phyloP scores from a whole-genome alignment of 2,113 vertebrate genomes.

The Copsychus sechellarum region DNA sequence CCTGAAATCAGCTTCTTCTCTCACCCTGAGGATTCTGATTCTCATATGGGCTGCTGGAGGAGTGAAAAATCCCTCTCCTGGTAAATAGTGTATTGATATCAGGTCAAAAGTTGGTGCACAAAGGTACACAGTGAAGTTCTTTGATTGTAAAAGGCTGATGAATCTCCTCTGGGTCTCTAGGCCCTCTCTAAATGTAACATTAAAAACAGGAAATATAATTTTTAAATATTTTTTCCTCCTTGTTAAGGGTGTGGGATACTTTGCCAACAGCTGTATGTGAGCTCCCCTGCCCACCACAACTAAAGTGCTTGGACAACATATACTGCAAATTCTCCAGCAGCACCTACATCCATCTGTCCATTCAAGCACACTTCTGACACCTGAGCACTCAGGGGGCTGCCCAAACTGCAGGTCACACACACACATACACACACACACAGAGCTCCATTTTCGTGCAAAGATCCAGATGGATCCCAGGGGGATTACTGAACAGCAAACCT shows the following conservation, averaged over 20 bases:
- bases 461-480: neutral
- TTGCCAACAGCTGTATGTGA: neutral
- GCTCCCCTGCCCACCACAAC: neutral
- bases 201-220: neutral
- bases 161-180: neutral
- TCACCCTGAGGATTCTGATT: neutral
- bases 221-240: neutral
- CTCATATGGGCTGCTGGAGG: neutral
- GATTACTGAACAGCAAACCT: neutral
- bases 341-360: neutral
- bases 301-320: neutral
- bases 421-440: neutral
- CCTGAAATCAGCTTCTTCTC: neutral
- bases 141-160: neutral
- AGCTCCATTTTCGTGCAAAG: neutral
- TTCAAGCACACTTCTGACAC: neutral
- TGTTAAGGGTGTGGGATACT: neutral
- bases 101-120: neutral
- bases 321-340: neutral
- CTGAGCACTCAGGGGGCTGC: neutral
- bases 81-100: neutral
- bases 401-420: neutral
- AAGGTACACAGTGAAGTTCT: neutral
- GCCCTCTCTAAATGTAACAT: neutral
- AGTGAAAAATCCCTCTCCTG: neutral